A percentile compares a stretch with the other conserved stretches of the same genome.
phyloP scores from a whole-genome alignment of 2,797 vertebrate genomes.

The Hyperoplus lanceolatus region DNA sequence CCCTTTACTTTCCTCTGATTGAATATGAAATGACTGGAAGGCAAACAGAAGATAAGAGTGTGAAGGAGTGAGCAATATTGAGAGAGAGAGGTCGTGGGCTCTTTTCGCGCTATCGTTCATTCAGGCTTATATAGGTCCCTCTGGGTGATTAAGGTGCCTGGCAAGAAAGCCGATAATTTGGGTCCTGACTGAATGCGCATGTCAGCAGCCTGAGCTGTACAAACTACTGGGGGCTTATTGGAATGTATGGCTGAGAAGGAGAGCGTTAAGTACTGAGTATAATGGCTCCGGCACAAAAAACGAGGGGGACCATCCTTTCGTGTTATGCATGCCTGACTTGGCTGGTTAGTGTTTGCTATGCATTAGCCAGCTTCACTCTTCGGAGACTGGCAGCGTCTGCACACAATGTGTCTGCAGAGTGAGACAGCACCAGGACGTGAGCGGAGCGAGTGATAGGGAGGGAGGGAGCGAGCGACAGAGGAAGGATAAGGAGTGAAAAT shows the following conservation, averaged over 20 bases:
- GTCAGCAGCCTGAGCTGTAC: constrained; percentile 67
- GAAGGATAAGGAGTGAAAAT: constrained; percentile 43
- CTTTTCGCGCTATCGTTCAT: constrained; percentile 65
- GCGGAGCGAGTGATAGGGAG: constrained; percentile 34
- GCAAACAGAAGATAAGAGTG: constrained; percentile 63
- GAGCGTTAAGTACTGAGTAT: constrained; percentile 53
- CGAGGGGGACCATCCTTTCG: constrained; percentile 55
- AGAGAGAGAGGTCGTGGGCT: constrained; percentile 34
- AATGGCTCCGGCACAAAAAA: constrained; percentile 49
- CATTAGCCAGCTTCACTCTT: constrained; percentile 72
- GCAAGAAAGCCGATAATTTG: constrained; percentile 70
- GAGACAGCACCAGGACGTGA: constrained; percentile 63
- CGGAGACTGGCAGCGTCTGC: constrained; percentile 68
- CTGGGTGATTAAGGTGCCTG: constrained; percentile 68
- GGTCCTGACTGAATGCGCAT: constrained; percentile 67
- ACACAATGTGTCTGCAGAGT: constrained; percentile 72
- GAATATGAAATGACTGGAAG: constrained; percentile 75
- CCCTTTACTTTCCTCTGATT: constrained; percentile 57
- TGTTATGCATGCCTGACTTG: constrained; percentile 70
- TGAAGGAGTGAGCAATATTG: constrained; percentile 43
- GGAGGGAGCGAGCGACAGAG: constrained; percentile 31
- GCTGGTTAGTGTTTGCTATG: constrained; percentile 76
- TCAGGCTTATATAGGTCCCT: constrained; percentile 64
- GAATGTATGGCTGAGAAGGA: constrained; percentile 62
- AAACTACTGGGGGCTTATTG: constrained; percentile 67